Evolutionary conservation across 1,140 invertebrate genomes (phyloP), one percentile per base, ranked within the genome.

Genomic region (Caenorhabditis briggsae): DNA sequence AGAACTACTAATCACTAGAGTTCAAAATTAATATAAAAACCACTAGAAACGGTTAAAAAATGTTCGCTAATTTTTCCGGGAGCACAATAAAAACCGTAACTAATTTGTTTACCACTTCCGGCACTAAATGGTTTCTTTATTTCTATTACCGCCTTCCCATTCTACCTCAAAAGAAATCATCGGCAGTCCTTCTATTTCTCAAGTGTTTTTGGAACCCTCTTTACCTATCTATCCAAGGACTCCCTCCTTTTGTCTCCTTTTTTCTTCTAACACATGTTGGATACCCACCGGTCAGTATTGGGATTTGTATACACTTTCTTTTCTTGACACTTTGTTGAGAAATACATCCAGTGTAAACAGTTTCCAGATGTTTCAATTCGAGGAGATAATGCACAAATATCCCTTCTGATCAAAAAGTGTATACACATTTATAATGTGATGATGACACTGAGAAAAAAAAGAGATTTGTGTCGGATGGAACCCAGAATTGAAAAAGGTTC

Each of bases 231-330:
- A 41, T 41, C 61, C 23, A 65, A 41, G 25, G 61, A 9, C 61
- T 65, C 5, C 61, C 12, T 18, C n/a, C 58, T n/a, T 59, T n/a
- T 59, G 9, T 25, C n/a, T 18, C 58, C 58, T n/a, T 41, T 25
- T 41, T 41, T 11, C 6, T 25, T 41, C 23, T 65, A 46, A 74
- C 65, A 74, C 65, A 74, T 74, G 65, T 74, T 74, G 18, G 58
- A 59, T n/a, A 59, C n/a, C 16, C 58, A n/a, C 58, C 58, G 58
- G 9, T 33, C 33, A 18, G n/a, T 9, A 23, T 23, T 9, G 23
- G 9, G 65, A 43, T 46, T 74, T 74, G 65, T 74, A 74, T 74
- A 74, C 65, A 74, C 46, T 46, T 74, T 74, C 65, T 74, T 46
- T 74, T 74, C 65, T 74, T 48, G 65, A 74, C 65, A 74, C 65